Evolutionary conservation across 2,113 vertebrate genomes (phyloP).

Genomic region (Edolisoma coerulescens): DNA sequence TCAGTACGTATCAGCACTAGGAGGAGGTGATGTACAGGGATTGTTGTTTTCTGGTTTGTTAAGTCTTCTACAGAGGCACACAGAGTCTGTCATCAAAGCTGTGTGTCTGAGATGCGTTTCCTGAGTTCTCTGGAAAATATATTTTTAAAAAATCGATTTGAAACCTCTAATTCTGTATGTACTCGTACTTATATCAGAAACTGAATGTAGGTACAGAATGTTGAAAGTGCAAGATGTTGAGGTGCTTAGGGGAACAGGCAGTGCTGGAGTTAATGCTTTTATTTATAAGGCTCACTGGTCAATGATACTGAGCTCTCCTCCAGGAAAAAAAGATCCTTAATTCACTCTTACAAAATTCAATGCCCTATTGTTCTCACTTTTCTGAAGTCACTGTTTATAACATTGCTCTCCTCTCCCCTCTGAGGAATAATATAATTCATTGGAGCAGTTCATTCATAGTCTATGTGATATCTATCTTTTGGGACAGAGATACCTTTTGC

Average conservation of each 20-base stretch:
- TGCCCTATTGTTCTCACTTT: constrained; percentile 35
- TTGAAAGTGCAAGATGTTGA: not conserved
- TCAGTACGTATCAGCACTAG: rapidly evolving
- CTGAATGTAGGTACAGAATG: not conserved
- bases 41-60: not conserved
- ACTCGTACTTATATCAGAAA: not conserved
- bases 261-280: constrained; percentile 24
- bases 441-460: constrained; percentile 53
- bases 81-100: not conserved
- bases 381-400: constrained; percentile 47
- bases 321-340: constrained; percentile 16
- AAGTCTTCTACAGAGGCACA: not conserved
- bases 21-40: not conserved
- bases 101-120: not conserved
- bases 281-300: constrained; percentile 29
- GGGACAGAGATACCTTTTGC: constrained; percentile 55
- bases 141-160: not conserved
- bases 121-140: not conserved
- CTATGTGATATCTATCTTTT: constrained; percentile 53
- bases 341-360: constrained; percentile 15
- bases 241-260: not conserved
- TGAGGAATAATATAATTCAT: constrained; percentile 51
- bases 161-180: not conserved
- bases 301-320: not conserved
- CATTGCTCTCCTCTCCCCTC: not conserved